phyloP scores from a whole-genome alignment of 2,113 vertebrate species.

The Crotalus viridis region DNA sequence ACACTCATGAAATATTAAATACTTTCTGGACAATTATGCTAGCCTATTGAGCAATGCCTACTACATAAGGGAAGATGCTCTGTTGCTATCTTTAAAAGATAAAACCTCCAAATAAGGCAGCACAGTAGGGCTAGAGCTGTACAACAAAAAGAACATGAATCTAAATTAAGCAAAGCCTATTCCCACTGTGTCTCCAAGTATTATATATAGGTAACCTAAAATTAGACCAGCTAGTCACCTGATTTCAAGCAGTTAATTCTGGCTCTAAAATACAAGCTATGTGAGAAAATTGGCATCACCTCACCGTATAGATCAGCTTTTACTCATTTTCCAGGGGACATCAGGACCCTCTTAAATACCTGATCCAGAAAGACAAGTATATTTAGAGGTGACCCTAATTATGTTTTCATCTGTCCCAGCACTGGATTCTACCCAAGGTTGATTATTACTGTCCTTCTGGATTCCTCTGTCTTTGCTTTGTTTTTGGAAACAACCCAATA shows the following conservation, averaged over 20 bases:
- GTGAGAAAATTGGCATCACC: neutral
- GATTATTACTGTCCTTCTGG: neutral
- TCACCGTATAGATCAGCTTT: neutral
- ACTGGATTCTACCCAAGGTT: neutral
- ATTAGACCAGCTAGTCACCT: conserved; percentile 1
- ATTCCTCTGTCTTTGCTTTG: neutral
- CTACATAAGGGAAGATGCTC: neutral
- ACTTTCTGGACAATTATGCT: neutral
- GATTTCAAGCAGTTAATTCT: neutral
- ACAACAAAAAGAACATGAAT: neutral
- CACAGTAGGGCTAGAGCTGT: neutral
- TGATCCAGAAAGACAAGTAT: neutral
- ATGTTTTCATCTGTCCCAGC: neutral
- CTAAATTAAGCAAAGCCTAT: conserved; percentile 10
- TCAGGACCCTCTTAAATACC: neutral
- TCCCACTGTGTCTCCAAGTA: neutral
- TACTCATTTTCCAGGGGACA: neutral
- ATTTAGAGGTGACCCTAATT: neutral
- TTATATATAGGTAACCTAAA: conserved; percentile 22
- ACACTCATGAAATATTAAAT: neutral
- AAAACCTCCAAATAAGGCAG: neutral
- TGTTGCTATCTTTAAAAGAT: neutral
- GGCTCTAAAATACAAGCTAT: neutral
- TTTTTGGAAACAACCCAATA: neutral
- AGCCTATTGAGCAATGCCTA: neutral